Percentiles rank a stretch among this genome's conserved stretches.
Evolutionary conservation across 2,113 vertebrate species (phyloP).

Genomic region (Centropus unirufus): DNA sequence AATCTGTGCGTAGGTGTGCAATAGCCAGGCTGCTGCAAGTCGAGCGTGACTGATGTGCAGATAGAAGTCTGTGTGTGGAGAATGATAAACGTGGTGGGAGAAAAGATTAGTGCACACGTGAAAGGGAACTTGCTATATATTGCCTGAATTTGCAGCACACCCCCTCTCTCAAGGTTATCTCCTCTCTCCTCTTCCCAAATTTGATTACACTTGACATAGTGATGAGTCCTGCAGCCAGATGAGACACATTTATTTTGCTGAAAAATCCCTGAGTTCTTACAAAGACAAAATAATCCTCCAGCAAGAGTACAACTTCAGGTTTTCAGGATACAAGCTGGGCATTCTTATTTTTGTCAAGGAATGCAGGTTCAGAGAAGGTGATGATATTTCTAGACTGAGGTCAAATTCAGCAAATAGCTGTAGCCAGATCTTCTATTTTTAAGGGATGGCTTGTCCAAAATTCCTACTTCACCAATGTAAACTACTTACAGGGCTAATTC

Average conservation of each 20-base stretch:
- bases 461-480: neutral
- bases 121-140: conserved; percentile 1
- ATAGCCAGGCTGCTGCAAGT: conserved; percentile 45
- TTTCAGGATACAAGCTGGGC: neutral
- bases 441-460: neutral
- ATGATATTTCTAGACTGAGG: neutral
- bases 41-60: conserved; percentile 61
- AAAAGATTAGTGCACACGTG: neutral
- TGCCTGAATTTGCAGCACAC: conserved; percentile 8
- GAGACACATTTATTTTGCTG: conserved; percentile 11
- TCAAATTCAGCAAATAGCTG: neutral
- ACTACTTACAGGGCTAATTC: neutral
- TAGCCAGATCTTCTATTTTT: neutral
- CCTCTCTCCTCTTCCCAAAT: neutral
- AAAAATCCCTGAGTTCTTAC: conserved; percentile 3
- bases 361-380: neutral
- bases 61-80: conserved; percentile 49
- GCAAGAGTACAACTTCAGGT: neutral
- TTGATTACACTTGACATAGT: conserved; percentile 38
- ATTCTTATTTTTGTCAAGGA: neutral
- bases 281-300: neutral
- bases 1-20: conserved; percentile 57
- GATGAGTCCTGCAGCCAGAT: conserved; percentile 25
- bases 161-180: conserved; percentile 34
- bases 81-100: conserved; percentile 40